These are phyloP conservation scores for Campaea margaritaria DNA, from an alignment of 2,888 invertebrate genomes.

Conservation along the genomic window DNA sequence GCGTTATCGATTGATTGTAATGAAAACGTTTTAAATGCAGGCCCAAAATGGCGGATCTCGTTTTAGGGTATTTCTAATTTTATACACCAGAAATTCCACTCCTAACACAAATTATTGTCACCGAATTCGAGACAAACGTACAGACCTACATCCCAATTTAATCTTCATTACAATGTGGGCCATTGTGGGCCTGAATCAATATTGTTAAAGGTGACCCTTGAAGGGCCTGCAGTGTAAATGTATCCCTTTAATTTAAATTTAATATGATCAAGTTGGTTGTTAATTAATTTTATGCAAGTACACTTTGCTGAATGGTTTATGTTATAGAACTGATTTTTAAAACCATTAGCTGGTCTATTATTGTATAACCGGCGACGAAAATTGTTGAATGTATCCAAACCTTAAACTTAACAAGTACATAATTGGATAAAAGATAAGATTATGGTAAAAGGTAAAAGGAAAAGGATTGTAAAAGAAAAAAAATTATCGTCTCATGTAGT, in stretches of 20 bases:
- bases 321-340: not conserved
- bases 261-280: conserved; percentile 13
- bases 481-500: too few species aligned
- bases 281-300: conserved; percentile 3
- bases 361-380: too few species aligned
- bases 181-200: conserved; percentile 48
- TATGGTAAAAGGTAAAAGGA: too few species aligned
- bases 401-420: not conserved
- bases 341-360: too few species aligned
- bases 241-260: conserved; percentile 41
- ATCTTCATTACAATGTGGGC: conserved; percentile 33
- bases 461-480: too few species aligned
- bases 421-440: too few species aligned
- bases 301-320: not conserved
- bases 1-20: too few species aligned
- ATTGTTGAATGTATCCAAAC: too few species aligned
- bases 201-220: conserved; percentile 49
- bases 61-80: too few species aligned
- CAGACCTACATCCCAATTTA: conserved; percentile 15
- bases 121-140: conserved; percentile 15
- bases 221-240: conserved; percentile 40
- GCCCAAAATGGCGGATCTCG: too few species aligned
- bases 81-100: conserved; percentile 4
- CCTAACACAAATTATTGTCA: conserved; percentile 19
- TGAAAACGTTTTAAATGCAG: too few species aligned